A percentile compares a stretch with the other conserved stretches of the same genome.
Evolutionary conservation across 2,797 vertebrate species (phyloP).

Genomic region (Darevskia mixta): DNA sequence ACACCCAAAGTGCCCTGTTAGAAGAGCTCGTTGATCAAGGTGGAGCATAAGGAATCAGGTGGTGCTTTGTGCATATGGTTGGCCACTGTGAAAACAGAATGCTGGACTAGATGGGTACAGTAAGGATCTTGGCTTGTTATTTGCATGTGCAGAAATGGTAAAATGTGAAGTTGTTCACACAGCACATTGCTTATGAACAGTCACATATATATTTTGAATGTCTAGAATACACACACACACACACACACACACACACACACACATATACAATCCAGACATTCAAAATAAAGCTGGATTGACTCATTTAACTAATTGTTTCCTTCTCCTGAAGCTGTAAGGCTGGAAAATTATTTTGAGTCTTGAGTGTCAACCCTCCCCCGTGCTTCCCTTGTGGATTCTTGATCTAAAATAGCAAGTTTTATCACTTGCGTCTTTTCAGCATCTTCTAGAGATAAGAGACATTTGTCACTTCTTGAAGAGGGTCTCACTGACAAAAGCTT

Average conservation of each 20-base stretch:
- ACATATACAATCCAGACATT: too few species aligned
- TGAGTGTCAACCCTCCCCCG: slow-evolving; percentile 36
- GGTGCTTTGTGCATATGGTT: too few species aligned
- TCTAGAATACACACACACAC: too few species aligned
- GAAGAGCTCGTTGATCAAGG: too few species aligned
- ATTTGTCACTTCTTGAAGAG: slow-evolving; percentile 73
- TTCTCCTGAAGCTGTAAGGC: slow-evolving; percentile 6
- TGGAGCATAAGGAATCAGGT: too few species aligned
- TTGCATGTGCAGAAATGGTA: neutral
- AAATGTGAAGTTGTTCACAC: neutral
- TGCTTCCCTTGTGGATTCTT: slow-evolving; percentile 30
- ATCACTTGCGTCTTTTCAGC: slow-evolving; percentile 60
- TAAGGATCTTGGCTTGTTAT: too few species aligned
- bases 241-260: too few species aligned
- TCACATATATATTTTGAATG: too few species aligned
- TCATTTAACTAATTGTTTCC: slow-evolving; percentile 26
- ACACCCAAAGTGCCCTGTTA: too few species aligned
- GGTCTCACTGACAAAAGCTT: slow-evolving; percentile 78
- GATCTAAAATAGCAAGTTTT: slow-evolving; percentile 66
- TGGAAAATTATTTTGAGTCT: slow-evolving; percentile 48
- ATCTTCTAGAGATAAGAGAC: slow-evolving; percentile 72
- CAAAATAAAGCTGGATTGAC: slow-evolving; percentile 25
- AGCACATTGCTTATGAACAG: neutral
- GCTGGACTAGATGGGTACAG: too few species aligned
- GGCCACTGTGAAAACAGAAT: too few species aligned